A percentile compares a stretch with the other conserved stretches of the same genome.
phyloP scores from a whole-genome alignment of 2,888 invertebrate genomes.

The Phrixothrix hirtus region DNA sequence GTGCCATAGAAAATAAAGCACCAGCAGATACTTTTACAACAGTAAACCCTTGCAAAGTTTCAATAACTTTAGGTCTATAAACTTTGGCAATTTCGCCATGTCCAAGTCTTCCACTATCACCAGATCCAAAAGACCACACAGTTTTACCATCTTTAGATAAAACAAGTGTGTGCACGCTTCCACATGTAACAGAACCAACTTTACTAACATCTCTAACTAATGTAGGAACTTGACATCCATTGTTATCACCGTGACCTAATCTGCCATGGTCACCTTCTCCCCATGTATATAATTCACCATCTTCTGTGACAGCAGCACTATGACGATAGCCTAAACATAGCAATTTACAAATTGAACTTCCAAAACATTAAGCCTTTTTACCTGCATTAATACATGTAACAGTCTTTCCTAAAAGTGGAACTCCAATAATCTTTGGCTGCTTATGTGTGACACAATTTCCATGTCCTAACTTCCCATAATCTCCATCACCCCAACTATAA shows the following conservation, averaged over 20 bases:
- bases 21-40: slow-evolving; percentile 63
- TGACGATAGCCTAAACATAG: slow-evolving; percentile 58
- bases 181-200: slow-evolving; percentile 63
- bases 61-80: slow-evolving; percentile 63
- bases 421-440: slow-evolving; percentile 60
- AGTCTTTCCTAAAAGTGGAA: slow-evolving; percentile 56
- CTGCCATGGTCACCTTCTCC: slow-evolving; percentile 63
- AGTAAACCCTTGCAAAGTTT: slow-evolving; percentile 61
- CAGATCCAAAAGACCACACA: slow-evolving; percentile 63
- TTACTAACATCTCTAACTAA: slow-evolving; percentile 61
- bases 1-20: slow-evolving; percentile 60
- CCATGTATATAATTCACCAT: slow-evolving; percentile 63
- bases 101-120: slow-evolving; percentile 62
- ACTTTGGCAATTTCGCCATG: slow-evolving; percentile 54
- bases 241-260: slow-evolving; percentile 65
- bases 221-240: slow-evolving; percentile 62
- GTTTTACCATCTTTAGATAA: slow-evolving; percentile 60
- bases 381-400: slow-evolving; percentile 61
- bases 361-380: slow-evolving; percentile 12
- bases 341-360: neutral
- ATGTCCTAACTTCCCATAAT: slow-evolving; percentile 63
- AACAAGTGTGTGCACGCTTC: slow-evolving; percentile 61
- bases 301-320: slow-evolving; percentile 62
- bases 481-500: slow-evolving; percentile 65
- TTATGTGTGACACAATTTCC: slow-evolving; percentile 60